Conservation (phyloP, 2,797 vertebrate species). For the Gallinago nigripennis region DNA sequence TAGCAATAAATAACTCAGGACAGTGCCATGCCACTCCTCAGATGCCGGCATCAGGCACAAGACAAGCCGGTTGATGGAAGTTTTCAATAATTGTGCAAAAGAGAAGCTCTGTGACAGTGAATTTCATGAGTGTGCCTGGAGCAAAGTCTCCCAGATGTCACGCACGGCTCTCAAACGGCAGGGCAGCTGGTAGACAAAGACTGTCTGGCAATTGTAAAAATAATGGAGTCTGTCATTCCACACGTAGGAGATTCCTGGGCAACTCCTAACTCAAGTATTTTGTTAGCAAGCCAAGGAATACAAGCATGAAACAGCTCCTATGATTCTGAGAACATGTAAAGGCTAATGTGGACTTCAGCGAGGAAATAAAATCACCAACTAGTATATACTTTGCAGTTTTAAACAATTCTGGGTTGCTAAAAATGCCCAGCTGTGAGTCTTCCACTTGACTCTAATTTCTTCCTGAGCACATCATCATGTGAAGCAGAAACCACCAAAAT, state of each 20-base stretch:
- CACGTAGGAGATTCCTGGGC: neutral
- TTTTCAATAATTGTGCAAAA: neutral
- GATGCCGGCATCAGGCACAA: neutral
- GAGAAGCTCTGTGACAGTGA: neutral
- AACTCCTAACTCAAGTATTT: neutral
- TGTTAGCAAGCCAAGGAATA: neutral
- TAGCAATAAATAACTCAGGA: neutral
- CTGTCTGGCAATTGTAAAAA: neutral
- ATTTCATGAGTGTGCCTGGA: neutral
- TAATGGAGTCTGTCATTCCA: neutral
- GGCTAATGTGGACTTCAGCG: neutral
- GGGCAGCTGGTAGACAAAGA: neutral
- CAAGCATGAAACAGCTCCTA: neutral
- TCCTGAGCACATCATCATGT: neutral
- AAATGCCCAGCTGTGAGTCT: neutral
- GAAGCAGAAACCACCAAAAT: neutral
- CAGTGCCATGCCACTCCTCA: neutral
- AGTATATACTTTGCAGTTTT: neutral
- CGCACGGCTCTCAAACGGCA: neutral
- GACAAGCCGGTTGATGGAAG: neutral
- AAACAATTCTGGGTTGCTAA: neutral
- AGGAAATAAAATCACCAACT: neutral
- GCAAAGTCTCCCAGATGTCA: neutral
- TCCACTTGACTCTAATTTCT: neutral
- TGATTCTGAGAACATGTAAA: neutral